Percentiles rank a stretch among this genome's conserved stretches.
Conservation (phyloP, 92 coral and sea anemone genomes). For the Zoanthus sociatus region DNA sequence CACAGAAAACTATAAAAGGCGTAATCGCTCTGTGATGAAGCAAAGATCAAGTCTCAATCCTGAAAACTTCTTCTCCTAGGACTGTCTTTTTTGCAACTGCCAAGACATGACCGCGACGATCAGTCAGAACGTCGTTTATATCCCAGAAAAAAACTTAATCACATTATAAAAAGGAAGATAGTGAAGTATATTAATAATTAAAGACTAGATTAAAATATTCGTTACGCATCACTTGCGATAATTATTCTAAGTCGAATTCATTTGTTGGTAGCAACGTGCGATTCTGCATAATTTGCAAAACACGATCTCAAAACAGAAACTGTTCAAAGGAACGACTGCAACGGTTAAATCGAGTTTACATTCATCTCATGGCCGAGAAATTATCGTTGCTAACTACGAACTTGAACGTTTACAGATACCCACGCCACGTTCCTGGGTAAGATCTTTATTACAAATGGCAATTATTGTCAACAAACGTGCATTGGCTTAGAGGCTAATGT, state of each 20-base stretch:
- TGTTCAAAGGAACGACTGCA: not conserved
- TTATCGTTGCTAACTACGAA: constrained; percentile 86
- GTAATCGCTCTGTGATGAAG: too few relatives aligned
- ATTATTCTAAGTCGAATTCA: not conserved
- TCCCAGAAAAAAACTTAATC: too few relatives aligned
- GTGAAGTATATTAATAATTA: not conserved
- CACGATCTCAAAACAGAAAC: not conserved
- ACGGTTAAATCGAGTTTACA: not conserved
- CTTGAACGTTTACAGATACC: constrained; percentile 86
- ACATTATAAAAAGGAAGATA: not conserved
- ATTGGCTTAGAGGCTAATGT: not conserved
- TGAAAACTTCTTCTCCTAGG: too few relatives aligned
- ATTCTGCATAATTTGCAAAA: not conserved
- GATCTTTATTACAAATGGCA: constrained; percentile 33
- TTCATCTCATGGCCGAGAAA: constrained; percentile 63
- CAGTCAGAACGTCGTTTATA: too few relatives aligned
- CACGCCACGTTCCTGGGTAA: constrained; percentile 97
- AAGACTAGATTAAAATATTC: not conserved
- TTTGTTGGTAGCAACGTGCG: constrained; percentile 42
- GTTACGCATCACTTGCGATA: constrained; percentile 25
- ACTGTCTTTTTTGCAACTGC: too few relatives aligned
- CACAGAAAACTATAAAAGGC: too few relatives aligned
- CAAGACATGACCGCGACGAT: too few relatives aligned
- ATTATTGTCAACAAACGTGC: not conserved
- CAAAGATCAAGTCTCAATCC: too few relatives aligned